Conservation (phyloP, 2,888 invertebrate genomes). For the Melinopterus prodromus region DNA sequence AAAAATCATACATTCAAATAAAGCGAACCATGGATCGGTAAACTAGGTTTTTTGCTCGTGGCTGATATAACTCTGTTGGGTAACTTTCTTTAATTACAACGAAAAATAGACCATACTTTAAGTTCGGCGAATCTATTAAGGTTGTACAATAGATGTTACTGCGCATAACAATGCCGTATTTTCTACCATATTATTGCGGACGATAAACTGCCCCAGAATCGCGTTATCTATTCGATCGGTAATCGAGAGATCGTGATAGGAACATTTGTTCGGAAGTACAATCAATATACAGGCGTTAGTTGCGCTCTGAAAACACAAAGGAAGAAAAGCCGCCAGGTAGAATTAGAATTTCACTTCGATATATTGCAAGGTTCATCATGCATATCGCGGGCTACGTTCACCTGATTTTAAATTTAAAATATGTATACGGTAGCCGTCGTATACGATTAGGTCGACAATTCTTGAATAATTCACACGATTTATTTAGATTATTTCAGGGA, state of each 20-base stretch:
- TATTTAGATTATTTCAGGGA: too few relatives aligned
- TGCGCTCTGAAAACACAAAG: slow-evolving; percentile 4
- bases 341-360: not conserved
- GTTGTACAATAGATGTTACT: not conserved
- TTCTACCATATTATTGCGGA: not conserved
- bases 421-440: not conserved
- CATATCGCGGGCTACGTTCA: not conserved
- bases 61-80: not conserved
- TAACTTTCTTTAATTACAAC: not conserved
- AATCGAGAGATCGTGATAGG: not conserved
- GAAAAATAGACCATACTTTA: not conserved
- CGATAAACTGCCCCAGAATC: not conserved
- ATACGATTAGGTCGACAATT: not conserved
- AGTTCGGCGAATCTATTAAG: not conserved
- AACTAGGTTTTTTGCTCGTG: not conserved
- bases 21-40: not conserved
- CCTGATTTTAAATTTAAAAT: slow-evolving; percentile 4
- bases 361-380: not conserved
- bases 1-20: not conserved
- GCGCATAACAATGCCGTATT: not conserved
- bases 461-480: not conserved
- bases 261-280: slow-evolving; percentile 4
- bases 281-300: not conserved
- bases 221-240: not conserved
- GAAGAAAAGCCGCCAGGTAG: not conserved